phyloP scores from a whole-genome alignment of 1,140 invertebrate species.

The Pygmarrhopalites habei region DNA sequence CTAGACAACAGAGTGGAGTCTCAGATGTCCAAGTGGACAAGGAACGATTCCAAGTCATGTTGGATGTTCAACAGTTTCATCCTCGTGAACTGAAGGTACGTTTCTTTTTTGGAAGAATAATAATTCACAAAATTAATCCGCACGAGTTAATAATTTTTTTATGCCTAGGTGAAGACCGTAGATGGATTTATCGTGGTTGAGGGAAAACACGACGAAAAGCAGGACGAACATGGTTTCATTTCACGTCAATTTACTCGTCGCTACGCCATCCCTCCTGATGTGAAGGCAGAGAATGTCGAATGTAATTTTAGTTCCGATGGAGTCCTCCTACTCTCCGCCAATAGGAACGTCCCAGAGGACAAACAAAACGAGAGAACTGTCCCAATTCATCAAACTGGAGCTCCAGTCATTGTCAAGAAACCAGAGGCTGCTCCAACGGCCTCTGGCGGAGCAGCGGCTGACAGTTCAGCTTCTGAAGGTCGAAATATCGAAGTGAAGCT shows the following conservation, averaged over 20 bases:
- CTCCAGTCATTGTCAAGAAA: conserved; percentile 39
- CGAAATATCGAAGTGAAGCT: no score
- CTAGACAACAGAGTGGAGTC: not conserved
- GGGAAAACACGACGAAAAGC: conserved; percentile 74
- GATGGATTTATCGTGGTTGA: conserved; percentile 69
- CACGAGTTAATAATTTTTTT: no score
- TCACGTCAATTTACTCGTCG: conserved; percentile 66
- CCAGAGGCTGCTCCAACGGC: no score
- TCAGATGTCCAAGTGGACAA: not conserved
- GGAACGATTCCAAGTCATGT: conserved; percentile 50
- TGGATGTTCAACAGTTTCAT: conserved; percentile 78
- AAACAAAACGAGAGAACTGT: conserved; percentile 44
- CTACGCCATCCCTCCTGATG: conserved; percentile 52
- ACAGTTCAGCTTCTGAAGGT: no score
- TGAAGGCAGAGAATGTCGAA: conserved; percentile 50
- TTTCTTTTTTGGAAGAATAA: no score
- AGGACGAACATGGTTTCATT: conserved; percentile 69
- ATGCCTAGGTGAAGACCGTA: conserved; percentile 76
- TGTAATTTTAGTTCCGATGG: conserved; percentile 68
- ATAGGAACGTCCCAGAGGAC: conserved; percentile 37
- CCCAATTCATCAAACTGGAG: conserved; percentile 49
- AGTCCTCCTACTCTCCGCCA: conserved; percentile 61
- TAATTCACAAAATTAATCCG: no score
- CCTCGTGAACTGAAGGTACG: conserved; percentile 82
- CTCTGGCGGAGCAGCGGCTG: no score